phyloP scores from a whole-genome alignment of 2,113 vertebrate species.

The Psephotus haematonotus region DNA sequence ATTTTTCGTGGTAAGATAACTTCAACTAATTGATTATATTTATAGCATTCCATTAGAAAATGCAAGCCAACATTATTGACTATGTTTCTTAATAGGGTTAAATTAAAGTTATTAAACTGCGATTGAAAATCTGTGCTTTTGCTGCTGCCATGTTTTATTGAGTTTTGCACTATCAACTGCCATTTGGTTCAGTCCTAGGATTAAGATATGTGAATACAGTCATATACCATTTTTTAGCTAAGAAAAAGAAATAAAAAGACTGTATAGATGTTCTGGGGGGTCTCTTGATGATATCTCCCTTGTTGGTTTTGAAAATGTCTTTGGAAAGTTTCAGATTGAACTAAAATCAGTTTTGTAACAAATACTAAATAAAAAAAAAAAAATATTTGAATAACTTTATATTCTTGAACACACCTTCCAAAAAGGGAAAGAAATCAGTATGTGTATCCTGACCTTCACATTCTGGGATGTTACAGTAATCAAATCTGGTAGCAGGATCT shows the following conservation, averaged over 20 bases:
- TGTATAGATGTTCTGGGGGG: neutral
- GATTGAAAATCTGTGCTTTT: neutral
- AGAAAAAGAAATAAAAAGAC: rapidly evolving
- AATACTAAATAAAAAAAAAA: neutral
- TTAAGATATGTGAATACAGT: neutral
- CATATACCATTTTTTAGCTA: neutral
- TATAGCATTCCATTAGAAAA: neutral
- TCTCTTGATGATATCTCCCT: neutral
- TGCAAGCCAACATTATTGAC: rapidly evolving
- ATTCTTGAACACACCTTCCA: neutral
- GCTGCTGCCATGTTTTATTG: neutral
- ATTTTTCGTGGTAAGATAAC: neutral
- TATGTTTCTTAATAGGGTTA: neutral
- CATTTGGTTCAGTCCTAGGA: neutral
- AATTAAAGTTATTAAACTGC: neutral
- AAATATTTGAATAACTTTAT: neutral
- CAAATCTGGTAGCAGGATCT: slow-evolving; percentile 77
- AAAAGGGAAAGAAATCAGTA: neutral
- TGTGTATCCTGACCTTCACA: slow-evolving; percentile 76
- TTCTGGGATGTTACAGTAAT: slow-evolving; percentile 86
- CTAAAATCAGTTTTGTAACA: neutral
- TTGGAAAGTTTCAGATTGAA: neutral
- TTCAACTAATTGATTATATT: neutral
- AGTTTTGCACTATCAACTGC: neutral
- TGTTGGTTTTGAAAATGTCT: neutral